Percentiles rank a stretch among this genome's conserved stretches.
phyloP scores from a whole-genome alignment of 2,888 invertebrate species.

The Linnaemya tessellans region DNA sequence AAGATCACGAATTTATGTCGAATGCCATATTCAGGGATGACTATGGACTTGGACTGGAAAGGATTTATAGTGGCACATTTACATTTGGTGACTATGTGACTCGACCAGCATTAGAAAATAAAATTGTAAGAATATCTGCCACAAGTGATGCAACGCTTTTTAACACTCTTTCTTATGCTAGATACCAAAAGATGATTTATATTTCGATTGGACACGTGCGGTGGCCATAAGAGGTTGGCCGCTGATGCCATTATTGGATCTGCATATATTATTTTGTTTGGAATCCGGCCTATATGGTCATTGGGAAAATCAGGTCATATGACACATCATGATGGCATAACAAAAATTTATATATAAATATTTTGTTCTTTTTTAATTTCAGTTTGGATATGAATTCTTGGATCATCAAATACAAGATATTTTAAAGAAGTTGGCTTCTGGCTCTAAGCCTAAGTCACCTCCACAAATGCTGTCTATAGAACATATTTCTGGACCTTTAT shows the following conservation, averaged over 20 bases:
- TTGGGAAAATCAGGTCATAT: slow-evolving; percentile 79
- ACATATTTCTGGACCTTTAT: slow-evolving; percentile 80
- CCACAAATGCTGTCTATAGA: slow-evolving; percentile 77
- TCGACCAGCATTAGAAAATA: slow-evolving; percentile 76
- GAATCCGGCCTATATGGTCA: slow-evolving; percentile 79
- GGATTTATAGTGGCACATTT: slow-evolving; percentile 78
- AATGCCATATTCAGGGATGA: slow-evolving; percentile 78
- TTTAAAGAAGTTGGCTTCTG: slow-evolving; percentile 75
- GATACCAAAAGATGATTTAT: slow-evolving; percentile 80
- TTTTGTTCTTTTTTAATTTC: neutral
- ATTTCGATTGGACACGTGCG: slow-evolving; percentile 81
- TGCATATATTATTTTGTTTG: slow-evolving; percentile 77
- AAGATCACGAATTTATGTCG: slow-evolving; percentile 77
- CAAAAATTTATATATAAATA: neutral
- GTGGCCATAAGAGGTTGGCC: slow-evolving; percentile 81
- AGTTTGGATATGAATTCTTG: slow-evolving; percentile 76
- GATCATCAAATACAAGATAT: slow-evolving; percentile 78
- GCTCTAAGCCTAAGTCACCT: slow-evolving; percentile 75
- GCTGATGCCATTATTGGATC: slow-evolving; percentile 79
- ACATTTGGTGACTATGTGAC: slow-evolving; percentile 79
- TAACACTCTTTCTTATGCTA: slow-evolving; percentile 53
- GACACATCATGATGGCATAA: neutral
- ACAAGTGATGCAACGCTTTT: neutral
- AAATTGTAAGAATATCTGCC: slow-evolving; percentile 75
- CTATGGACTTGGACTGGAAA: slow-evolving; percentile 81